Base-by-base conservation (phyloP, 1,140 invertebrate genomes). In the Drosophila serrata region DNA sequence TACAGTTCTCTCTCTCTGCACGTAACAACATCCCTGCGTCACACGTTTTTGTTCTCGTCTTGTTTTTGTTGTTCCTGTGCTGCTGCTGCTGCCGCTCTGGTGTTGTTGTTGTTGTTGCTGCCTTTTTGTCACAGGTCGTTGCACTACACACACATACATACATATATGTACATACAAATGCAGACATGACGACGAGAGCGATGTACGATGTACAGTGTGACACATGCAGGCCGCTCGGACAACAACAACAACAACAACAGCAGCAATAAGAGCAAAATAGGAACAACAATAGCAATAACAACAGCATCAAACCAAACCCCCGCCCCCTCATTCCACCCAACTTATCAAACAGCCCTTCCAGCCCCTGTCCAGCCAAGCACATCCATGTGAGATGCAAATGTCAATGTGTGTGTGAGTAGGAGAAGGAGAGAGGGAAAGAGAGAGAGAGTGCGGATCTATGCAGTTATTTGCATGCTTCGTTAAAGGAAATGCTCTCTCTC, bases 101-200 rank as follows among this genome's bases (percentile, higher is more conserved):
- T n/a, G n/a, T n/a, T n/a, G n/a, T 58, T 59, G 73, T 56, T 64
- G 79, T 78, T 63, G 82, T 45, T 72, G 75, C 64, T 88, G 84
- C 64, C 85, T 88, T 88, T 88, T 90, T 88, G 84, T 88, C 84
- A 88, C 84, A 88, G 84, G 84, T 88, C 84, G 84, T 88, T 88
- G 84, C 65, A 61, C 58, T 46, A 69, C 68, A 69, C 59, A 60
- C 39, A 63, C 69, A 65, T 53, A 63, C 74, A 64, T 33, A 63
- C 7, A 6, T 64, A 64, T 61, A 63, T 68, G 62, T 49, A 67
- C 55, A 43, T 46, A 61, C 31, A 46, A 40, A 51, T 35, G 53
- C 13, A 61, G 31, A 60, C 51, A 46, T 39, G 58, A 43, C 31
- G 19, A 22, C 53, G 68, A 65, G 58, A 58, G 58, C 49, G 64